These are phyloP conservation scores for Phataginus tricuspis DNA, from an alignment of 2,797 vertebrate genomes.

Conservation along the genomic window DNA sequence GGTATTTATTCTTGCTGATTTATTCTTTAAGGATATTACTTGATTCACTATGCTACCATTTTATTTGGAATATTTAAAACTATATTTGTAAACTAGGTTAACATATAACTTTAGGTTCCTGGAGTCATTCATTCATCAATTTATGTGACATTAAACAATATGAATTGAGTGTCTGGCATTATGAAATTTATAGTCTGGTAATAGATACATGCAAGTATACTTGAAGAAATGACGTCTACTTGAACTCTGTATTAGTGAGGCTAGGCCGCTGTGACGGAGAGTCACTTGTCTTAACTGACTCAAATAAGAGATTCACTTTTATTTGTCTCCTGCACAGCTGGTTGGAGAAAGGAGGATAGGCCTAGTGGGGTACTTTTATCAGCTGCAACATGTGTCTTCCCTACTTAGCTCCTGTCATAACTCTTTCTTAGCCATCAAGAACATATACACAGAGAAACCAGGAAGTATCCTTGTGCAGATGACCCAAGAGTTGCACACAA, in stretches of 20 bases:
- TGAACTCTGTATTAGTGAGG: background rate
- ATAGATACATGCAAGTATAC: background rate
- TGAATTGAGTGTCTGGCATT: background rate
- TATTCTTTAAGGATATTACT: slow-evolving; percentile 4
- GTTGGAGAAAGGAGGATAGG: background rate
- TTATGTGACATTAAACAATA: background rate
- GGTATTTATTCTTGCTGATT: background rate
- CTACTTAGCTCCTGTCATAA: background rate
- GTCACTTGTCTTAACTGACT: background rate
- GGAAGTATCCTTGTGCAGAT: background rate
- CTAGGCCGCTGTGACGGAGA: background rate
- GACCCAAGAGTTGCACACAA: background rate
- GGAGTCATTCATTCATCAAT: background rate
- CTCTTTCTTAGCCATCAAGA: background rate
- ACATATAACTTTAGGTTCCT: background rate
- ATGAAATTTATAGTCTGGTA: background rate
- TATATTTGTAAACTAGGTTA: background rate
- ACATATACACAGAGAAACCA: background rate
- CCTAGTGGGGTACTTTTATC: background rate
- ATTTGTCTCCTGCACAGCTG: background rate
- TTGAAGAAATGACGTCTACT: background rate
- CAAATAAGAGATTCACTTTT: background rate
- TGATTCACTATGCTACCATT: background rate
- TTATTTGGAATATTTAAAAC: background rate
- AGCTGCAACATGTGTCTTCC: background rate